phyloP scores from a whole-genome alignment of 2,888 invertebrate species.

The Selenia dentaria region DNA sequence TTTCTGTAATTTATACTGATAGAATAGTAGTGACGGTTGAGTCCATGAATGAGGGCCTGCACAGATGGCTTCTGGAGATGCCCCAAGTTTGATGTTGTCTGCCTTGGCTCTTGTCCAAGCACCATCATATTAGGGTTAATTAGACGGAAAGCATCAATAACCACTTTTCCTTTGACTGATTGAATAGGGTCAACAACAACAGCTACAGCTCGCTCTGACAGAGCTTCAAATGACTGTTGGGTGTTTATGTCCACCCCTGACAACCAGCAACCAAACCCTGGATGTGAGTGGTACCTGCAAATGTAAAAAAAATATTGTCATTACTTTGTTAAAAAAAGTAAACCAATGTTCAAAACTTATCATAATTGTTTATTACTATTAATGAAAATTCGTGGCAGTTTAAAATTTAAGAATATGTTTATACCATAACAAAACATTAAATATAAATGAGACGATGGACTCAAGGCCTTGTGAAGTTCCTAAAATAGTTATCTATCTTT shows the following conservation, averaged over 20 bases:
- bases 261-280: constrained; percentile 99
- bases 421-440: too few species aligned
- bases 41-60: constrained; percentile 98
- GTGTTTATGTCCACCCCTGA: constrained; percentile 99
- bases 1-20: constrained; percentile 99
- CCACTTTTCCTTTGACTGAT: constrained; percentile 99
- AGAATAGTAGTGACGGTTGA: constrained; percentile 99
- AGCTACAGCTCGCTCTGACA: constrained; percentile 99
- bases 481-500: too few species aligned
- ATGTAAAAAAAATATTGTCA: not conserved
- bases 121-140: constrained; percentile 99
- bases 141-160: constrained; percentile 99
- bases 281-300: constrained; percentile 97
- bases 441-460: too few species aligned
- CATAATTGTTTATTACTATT: too few species aligned
- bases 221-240: constrained; percentile 99
- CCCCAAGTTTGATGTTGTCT: constrained; percentile 99
- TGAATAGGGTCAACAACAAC: constrained; percentile 99
- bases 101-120: constrained; percentile 98
- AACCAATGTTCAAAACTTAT: not conserved
- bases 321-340: not conserved
- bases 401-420: too few species aligned
- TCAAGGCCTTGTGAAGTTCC: too few species aligned
- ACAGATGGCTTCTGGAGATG: constrained; percentile 99
- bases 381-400: too few species aligned